Conservation (phyloP, 2,888 invertebrate species). For the Orchesellides sinensis region DNA sequence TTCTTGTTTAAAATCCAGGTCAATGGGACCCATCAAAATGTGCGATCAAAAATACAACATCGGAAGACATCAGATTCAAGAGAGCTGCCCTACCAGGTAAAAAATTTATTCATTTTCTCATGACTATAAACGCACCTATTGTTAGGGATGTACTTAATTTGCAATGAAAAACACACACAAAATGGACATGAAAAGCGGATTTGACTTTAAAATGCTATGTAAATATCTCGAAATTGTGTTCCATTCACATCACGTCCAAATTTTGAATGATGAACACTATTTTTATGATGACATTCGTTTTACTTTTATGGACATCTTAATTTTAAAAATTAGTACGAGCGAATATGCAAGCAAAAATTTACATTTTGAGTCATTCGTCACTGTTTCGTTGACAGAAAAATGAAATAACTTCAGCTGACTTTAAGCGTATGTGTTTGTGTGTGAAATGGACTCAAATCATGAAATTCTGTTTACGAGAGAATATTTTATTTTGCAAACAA, state of each 20-base stretch:
- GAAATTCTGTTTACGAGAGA: neutral
- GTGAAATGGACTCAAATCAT: constrained; percentile 10
- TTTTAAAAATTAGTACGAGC: too few relatives aligned
- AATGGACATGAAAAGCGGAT: constrained; percentile 11
- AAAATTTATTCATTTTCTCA: constrained; percentile 10
- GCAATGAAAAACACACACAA: neutral
- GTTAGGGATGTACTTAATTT: neutral
- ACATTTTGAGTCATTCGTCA: too few relatives aligned
- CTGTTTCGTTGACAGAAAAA: too few relatives aligned
- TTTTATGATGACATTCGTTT: constrained; percentile 23
- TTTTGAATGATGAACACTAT: constrained; percentile 26
- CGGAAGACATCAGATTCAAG: constrained; percentile 74
- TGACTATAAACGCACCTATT: neutral
- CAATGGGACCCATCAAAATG: constrained; percentile 75
- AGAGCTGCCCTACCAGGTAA: constrained; percentile 74
- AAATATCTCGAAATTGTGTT: neutral
- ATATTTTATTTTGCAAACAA: too few relatives aligned
- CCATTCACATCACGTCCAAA: neutral
- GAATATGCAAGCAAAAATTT: too few relatives aligned
- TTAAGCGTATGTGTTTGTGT: too few relatives aligned
- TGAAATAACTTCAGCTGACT: too few relatives aligned
- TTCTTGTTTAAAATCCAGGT: constrained; percentile 68
- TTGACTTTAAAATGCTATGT: neutral
- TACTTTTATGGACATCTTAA: neutral
- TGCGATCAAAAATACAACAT: constrained; percentile 74